Evolutionary conservation across 2,113 vertebrate genomes (phyloP), one percentile per base, ranked within the genome.

Genomic region (Donacobius atricapilla): DNA sequence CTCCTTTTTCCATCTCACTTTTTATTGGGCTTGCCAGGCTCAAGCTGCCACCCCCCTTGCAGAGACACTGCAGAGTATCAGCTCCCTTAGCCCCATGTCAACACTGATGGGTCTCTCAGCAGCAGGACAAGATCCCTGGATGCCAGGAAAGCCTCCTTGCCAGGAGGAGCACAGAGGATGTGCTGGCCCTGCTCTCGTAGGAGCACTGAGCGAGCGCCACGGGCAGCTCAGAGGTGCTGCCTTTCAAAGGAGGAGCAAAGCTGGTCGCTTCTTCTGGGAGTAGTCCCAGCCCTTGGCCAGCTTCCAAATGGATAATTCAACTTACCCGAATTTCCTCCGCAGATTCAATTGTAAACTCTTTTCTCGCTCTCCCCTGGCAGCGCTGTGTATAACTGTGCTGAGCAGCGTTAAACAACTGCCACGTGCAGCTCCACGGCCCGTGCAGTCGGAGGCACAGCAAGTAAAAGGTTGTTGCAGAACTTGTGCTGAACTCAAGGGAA

Each of bases 291-390:
- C 70, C 61, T 91, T 94, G 92, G 94, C 85, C 48, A 15, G 57
- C 50, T 91, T 89, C 88, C 93, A 96, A 27, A 81, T 48, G 94
- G 90, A 77, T 96, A 96, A 95, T 91, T 93, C 90, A 85, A 77
- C 89, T 95, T 96, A 66, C 35, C 94, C 50, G 27, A 89, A 95
- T 95, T 91, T 96, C 94, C 89, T 95, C 89, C 83, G 80, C 90
- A 93, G 83, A 95, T 94, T 87, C 84, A 44, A 70, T 91, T 93
- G 92, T 93, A 80, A 97, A 76, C 87, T 91, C 50, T 79, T 78
- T n/a, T 53, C 91, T 95, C 12, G 45, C 89, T 94, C 51, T 89
- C 27, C 82, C 53, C 89, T 89, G 91, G 68, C 93, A 66, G 93
- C 2, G 56, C 51, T 81, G 93, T 87, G 40, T 77, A 2, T 70